These are phyloP conservation scores for Pseudomyrmex sp. DNA, from an alignment of 1,140 invertebrate species.

Conservation along the genomic window DNA sequence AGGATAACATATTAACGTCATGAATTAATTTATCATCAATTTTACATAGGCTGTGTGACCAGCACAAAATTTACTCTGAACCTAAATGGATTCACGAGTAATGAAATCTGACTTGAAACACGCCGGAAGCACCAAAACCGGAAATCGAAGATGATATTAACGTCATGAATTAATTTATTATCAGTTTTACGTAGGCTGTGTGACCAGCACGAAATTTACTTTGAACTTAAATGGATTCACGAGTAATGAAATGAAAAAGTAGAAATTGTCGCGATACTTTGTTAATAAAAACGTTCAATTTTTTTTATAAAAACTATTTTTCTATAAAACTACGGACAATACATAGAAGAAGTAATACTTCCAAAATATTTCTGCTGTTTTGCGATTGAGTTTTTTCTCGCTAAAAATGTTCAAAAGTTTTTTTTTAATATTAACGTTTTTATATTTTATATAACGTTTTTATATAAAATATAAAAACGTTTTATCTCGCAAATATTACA, in stretches of 20 bases:
- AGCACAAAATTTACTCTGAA: slow-evolving; percentile 1
- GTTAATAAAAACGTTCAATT: not conserved
- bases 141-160: slow-evolving; percentile 64
- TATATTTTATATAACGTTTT: too few species aligned
- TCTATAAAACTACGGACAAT: too few species aligned
- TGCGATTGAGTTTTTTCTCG: too few species aligned
- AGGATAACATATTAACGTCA: not conserved
- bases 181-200: not conserved
- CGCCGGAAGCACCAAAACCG: slow-evolving; percentile 74
- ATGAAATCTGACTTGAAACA: slow-evolving; percentile 59
- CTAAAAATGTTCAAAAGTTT: not conserved
- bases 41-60: not conserved
- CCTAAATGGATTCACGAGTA: slow-evolving; percentile 24
- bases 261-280: slow-evolving; percentile 1
- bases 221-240: not conserved
- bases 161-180: slow-evolving; percentile 10
- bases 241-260: slow-evolving; percentile 60
- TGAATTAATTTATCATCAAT: slow-evolving; percentile 12
- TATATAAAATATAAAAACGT: not conserved
- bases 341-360: too few species aligned
- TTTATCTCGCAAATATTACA: not conserved
- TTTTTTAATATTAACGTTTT: not conserved
- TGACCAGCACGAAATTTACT: slow-evolving; percentile 5
- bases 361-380: too few species aligned
- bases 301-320: too few species aligned